Evolutionary conservation across 2,113 vertebrate species (phyloP).

Genomic region (Anarrhichthys ocellatus): DNA sequence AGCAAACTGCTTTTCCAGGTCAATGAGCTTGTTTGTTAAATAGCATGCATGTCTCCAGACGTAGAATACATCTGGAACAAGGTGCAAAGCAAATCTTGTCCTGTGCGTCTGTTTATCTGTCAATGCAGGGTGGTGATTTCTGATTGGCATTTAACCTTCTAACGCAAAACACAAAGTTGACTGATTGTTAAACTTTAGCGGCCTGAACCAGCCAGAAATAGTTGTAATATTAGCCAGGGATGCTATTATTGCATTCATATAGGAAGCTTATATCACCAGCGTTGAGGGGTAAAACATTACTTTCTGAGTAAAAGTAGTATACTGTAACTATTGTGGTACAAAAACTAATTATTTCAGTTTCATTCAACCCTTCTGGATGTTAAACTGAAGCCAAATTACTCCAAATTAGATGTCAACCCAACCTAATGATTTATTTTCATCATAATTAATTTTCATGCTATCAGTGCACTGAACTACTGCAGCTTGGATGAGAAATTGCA

Average conservation of each 20-base stretch:
- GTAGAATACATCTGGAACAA: conserved; percentile 22
- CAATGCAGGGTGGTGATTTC: conserved; percentile 25
- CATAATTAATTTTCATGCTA: conserved; percentile 44
- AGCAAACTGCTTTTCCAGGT: conserved; percentile 37
- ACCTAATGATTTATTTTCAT: conserved; percentile 40
- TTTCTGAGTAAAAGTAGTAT: not conserved
- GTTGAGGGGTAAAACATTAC: not conserved
- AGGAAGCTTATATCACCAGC: not conserved
- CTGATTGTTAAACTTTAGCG: conserved; percentile 37
- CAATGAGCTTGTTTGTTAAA: conserved; percentile 46
- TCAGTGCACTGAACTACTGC: conserved; percentile 23
- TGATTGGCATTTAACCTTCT: conserved; percentile 37
- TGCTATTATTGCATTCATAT: conserved; percentile 18
- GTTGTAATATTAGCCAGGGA: conserved; percentile 23
- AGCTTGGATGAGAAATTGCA: conserved; percentile 54
- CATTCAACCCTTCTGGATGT: not conserved
- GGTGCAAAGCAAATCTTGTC: not conserved
- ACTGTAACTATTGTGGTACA: not conserved
- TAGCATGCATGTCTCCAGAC: conserved; percentile 30
- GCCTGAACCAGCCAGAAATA: conserved; percentile 29
- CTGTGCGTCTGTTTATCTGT: conserved; percentile 28
- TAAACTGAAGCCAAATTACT: conserved; percentile 25
- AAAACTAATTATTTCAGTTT: conserved; percentile 1
- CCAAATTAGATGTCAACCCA: not conserved
- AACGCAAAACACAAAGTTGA: conserved; percentile 10